Base-by-base conservation (phyloP, 1,140 invertebrate genomes). In the Hycleus cichorii region DNA sequence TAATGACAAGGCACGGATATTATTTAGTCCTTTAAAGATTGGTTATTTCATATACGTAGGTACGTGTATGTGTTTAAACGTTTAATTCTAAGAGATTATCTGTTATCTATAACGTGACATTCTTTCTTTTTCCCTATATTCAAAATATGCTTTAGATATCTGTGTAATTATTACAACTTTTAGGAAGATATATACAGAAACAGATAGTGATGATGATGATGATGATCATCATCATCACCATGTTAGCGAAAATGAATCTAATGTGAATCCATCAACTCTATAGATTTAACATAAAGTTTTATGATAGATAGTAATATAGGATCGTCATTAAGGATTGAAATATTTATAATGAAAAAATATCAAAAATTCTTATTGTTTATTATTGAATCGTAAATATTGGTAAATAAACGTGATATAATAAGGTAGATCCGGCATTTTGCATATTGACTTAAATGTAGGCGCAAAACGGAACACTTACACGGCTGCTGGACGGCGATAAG, bases 1-100 rank as follows among this genome's bases (percentile, higher is more conserved):
- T 63, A 63, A 63, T 63, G 61, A 52, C 58, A 46, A 45, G 48
- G 61, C 61, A 59, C 61, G 57, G 58, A 55, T 63, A 59, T 63
- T 59, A 32, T 32, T 59, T 63, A 59, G 52, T 51, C 51, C 53
- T 32, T 7, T 32, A 39, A 49, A 52, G 57, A 59, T 57, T 55
- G 52, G 52, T 59, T 39, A 55, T 59, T 59, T 57, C 58, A 62
- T 56, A 47, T 42, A 32, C 32, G 32, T 32, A 32, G 4, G 7
- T 7, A 32, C 7, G 7, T 32, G 32, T 32, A 32, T 32, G 18
- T 18, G 18, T 18, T 18, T 18, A 18, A 18, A 18, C 18, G 18
- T 18, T 18, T 32, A 32, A 32, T 5, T 32, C 7, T 32, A 32
- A 32, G 32, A 32, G 32, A 32, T 32, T 32, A 32, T 32, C 32